phyloP scores from a whole-genome alignment of 1,140 invertebrate genomes.

The Zaprionus ornatus region DNA sequence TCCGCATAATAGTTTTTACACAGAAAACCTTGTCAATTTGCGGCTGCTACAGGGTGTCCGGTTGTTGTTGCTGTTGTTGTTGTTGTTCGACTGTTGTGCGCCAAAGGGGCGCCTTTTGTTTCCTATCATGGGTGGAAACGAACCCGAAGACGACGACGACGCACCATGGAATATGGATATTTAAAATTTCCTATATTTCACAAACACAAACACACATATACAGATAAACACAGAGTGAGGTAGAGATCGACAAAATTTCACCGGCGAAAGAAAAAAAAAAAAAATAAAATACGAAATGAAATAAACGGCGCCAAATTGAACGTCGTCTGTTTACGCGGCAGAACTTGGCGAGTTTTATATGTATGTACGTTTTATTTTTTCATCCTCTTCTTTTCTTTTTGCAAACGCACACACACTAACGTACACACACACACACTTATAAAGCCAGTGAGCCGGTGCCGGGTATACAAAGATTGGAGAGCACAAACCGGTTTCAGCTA shows the following conservation, averaged over 20 bases:
- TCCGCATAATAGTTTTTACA: conserved; percentile 72
- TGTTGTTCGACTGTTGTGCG: conserved; percentile 28
- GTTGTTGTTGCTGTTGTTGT: background rate
- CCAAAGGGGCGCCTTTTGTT: conserved; percentile 39
- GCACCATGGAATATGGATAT: conserved; percentile 4
- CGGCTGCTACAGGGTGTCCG: conserved; percentile 9
- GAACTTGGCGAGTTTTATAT: conserved; percentile 37
- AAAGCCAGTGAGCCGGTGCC: conserved; percentile 56
- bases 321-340: conserved; percentile 56
- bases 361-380: conserved; percentile 36
- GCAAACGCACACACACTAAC: conserved; percentile 23
- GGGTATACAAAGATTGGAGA: conserved; percentile 40
- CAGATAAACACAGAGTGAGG: background rate
- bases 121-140: conserved; percentile 27
- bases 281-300: conserved; percentile 37
- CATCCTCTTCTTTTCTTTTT: conserved; percentile 14
- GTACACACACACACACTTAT: conserved; percentile 29
- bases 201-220: conserved; percentile 5
- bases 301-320: conserved; percentile 70
- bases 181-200: background rate
- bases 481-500: conserved; percentile 57
- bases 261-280: conserved; percentile 48
- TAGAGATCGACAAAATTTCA: conserved; percentile 53
- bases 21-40: conserved; percentile 59
- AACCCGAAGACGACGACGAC: background rate